Base-by-base conservation (phyloP, 2,888 invertebrate species). In the Synanthedon andrenaeformis region DNA sequence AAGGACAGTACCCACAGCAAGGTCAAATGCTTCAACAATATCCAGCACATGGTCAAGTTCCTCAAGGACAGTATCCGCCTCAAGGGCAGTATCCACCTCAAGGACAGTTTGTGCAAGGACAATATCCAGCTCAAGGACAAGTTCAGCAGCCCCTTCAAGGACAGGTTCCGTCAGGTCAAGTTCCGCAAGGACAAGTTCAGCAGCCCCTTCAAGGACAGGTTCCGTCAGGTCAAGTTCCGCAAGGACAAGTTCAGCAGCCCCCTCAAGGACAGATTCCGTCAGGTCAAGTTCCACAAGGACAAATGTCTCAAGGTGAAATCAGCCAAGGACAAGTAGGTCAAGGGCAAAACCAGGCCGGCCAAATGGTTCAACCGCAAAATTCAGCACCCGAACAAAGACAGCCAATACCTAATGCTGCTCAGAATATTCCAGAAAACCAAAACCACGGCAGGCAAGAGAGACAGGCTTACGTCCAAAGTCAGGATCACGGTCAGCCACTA, bases 61-160 rank as follows among this genome's bases (percentile, higher is more conserved):
- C 13, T n/a, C 65, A 61, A 52, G 61, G 54, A 8, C 66, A 64
- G 52, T 51, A 52, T 1, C 65, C 64, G 28, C 58, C 56, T 2
- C 76, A 67, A 42, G 68, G 67, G 28, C 74, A 71, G 23, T 63
- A 56, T 12, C 65, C 65, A 41, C 64, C 60, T 14, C 61, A 59
- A 5, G 62, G 58, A 14, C 58, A 56, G 4, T 60, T 58, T 10
- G 62, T 62, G 17, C 69, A 69, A 52, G 64, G 57, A 4, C 69
- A 69, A 58, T 54, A 55, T 42, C 65, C 55, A 17, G 14, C 45
- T 45, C 49, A 49, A 17, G 49, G 49, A 8, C 17, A 49, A 56
- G 54, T 45, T 3, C 63, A 58, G 41, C 60, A 57, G 49, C 55
- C 56, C 0, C 64, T 52, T 64, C 28, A 68, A 51, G 66, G 59